Percentiles rank a stretch among this genome's conserved stretches.
Conservation (phyloP, 2,888 invertebrate species). For the Phania funesta region DNA sequence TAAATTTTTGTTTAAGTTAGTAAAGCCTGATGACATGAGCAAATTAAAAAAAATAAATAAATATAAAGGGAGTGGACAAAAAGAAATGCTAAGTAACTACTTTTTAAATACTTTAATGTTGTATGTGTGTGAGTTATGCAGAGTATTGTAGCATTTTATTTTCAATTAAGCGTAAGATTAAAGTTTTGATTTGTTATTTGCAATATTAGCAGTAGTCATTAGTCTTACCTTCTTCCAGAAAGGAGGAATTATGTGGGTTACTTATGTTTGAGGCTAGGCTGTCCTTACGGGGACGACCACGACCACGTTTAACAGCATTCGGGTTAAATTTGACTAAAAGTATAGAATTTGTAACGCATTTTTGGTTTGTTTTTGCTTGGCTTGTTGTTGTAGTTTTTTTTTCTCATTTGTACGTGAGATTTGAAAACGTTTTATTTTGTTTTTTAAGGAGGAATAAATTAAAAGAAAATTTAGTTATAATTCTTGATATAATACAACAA, state of each 20-base stretch:
- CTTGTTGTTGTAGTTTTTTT: constrained; percentile 57
- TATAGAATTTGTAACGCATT: constrained; percentile 68
- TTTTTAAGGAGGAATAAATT: constrained; percentile 54
- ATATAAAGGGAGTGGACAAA: not conserved
- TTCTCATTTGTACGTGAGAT: constrained; percentile 63
- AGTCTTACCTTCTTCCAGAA: constrained; percentile 86
- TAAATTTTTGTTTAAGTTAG: too few relatives aligned
- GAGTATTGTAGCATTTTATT: constrained; percentile 42
- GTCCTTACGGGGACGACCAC: constrained; percentile 83
- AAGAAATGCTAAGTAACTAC: too few relatives aligned
- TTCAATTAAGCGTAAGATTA: constrained; percentile 57
- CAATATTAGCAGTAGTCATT: constrained; percentile 67
- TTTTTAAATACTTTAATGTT: constrained; percentile 1
- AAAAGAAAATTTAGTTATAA: constrained; percentile 53
- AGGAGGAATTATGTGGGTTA: constrained; percentile 85
- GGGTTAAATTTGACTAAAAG: constrained; percentile 74
- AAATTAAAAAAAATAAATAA: not conserved
- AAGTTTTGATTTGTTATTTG: constrained; percentile 52
- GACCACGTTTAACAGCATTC: constrained; percentile 83
- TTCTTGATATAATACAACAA: constrained; percentile 40
- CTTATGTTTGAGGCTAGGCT: constrained; percentile 81
- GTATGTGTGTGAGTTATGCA: constrained; percentile 38
- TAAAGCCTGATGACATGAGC: too few relatives aligned
- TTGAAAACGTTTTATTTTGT: constrained; percentile 45
- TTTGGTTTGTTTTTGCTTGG: constrained; percentile 62